Conservation (phyloP, 2,113 vertebrate genomes). For the Polypterus bichir region DNA sequence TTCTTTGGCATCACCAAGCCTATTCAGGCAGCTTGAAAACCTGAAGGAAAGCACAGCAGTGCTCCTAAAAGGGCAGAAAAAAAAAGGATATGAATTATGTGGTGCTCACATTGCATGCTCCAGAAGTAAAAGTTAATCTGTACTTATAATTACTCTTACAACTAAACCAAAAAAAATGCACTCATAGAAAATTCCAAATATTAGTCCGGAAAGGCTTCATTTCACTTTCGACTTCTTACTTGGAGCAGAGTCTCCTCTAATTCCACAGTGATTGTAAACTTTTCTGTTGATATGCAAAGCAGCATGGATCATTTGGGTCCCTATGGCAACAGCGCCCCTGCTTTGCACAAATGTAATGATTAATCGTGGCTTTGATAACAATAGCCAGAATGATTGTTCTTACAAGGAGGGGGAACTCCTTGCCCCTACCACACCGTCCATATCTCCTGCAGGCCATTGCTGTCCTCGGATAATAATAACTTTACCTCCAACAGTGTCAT, state of each 20-base stretch:
- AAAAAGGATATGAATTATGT: too few species aligned
- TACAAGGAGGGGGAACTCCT: conserved; percentile 18
- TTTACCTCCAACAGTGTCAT: too few species aligned
- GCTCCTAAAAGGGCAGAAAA: too few species aligned
- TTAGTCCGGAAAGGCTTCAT: conserved; percentile 9
- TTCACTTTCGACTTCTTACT: conserved; percentile 17
- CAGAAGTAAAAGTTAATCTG: too few species aligned
- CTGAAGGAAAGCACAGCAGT: too few species aligned
- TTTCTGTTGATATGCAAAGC: conserved; percentile 51
- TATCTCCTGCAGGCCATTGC: neutral
- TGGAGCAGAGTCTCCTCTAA: conserved; percentile 6
- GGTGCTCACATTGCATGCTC: too few species aligned
- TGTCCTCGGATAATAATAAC: neutral
- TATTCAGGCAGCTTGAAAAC: too few species aligned
- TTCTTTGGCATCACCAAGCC: too few species aligned
- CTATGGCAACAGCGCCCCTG: conserved; percentile 36
- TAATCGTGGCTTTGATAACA: conserved; percentile 42
- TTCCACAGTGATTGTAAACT: conserved; percentile 33
- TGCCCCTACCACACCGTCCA: neutral
- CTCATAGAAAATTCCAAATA: too few species aligned
- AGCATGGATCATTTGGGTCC: conserved; percentile 35
- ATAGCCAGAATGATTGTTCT: conserved; percentile 29
- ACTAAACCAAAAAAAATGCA: too few species aligned
- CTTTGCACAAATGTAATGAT: conserved; percentile 46
- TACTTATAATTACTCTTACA: too few species aligned